These are phyloP conservation scores for Cyrtorhinus lividipennis DNA, from an alignment of 1,140 invertebrate species.

Conservation along the genomic window DNA sequence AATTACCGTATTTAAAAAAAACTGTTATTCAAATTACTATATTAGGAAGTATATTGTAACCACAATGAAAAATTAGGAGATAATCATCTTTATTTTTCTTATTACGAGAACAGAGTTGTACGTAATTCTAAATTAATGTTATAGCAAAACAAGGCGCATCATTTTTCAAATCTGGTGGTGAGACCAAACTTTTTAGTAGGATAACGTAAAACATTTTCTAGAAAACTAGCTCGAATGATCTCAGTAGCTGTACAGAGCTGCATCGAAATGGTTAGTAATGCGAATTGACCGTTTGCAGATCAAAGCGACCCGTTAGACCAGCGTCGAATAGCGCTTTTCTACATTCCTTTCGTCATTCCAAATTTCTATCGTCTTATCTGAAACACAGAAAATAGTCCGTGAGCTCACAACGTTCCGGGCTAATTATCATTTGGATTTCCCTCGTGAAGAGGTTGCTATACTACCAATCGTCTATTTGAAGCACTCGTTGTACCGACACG, in stretches of 20 bases:
- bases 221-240: slow-evolving; percentile 1
- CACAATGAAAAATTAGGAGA: not conserved
- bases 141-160: not conserved
- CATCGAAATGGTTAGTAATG: not conserved
- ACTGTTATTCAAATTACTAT: not conserved
- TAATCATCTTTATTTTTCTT: slow-evolving; percentile 7
- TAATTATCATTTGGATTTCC: too few species aligned
- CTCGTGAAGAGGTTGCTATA: too few species aligned
- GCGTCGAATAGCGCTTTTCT: too few species aligned
- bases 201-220: not conserved
- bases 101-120: not conserved
- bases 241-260: not conserved
- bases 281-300: not conserved
- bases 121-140: not conserved
- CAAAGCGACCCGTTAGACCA: not conserved
- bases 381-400: too few species aligned
- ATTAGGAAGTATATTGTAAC: not conserved
- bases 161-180: not conserved
- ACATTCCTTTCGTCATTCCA: too few species aligned
- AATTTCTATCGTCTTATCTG: too few species aligned
- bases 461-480: too few species aligned
- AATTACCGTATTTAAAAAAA: not conserved
- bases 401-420: too few species aligned
- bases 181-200: not conserved
- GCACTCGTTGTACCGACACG: too few species aligned